A percentile compares a stretch with the other conserved stretches of the same genome.
Conservation (phyloP, 2,113 vertebrate genomes). For the Phainopepla nitens region DNA sequence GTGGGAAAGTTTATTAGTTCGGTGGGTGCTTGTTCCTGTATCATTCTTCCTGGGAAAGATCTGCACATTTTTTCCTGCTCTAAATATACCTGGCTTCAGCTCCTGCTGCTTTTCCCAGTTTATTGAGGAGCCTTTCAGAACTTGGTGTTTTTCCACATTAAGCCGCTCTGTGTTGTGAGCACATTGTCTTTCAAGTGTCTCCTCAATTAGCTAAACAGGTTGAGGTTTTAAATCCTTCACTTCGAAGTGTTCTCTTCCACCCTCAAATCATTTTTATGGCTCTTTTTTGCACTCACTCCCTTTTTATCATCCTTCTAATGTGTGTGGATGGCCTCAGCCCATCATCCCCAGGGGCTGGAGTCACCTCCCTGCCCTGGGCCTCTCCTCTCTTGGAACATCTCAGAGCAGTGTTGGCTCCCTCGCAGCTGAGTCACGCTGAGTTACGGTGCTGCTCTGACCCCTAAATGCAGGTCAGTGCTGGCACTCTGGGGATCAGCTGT, state of each 20-base stretch:
- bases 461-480: background rate
- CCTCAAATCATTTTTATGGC: slow-evolving; percentile 15
- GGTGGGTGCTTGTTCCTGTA: background rate
- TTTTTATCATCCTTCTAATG: background rate
- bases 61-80: background rate
- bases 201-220: slow-evolving; percentile 20
- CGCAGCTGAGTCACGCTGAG: background rate
- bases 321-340: background rate
- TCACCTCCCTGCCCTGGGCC: background rate
- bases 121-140: background rate
- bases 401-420: background rate
- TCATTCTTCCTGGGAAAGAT: background rate
- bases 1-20: background rate
- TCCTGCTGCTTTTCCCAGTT: background rate
- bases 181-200: background rate
- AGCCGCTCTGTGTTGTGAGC: background rate
- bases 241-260: background rate
- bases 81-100: background rate
- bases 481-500: background rate
- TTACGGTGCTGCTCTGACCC: background rate
- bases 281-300: background rate
- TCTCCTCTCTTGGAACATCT: background rate
- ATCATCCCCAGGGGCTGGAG: background rate
- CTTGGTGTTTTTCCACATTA: background rate
- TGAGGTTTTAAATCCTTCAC: slow-evolving; percentile 2